Evolutionary conservation across 2,888 invertebrate genomes (phyloP), one percentile per base, ranked within the genome.

Genomic region (Callimorpha dominula): DNA sequence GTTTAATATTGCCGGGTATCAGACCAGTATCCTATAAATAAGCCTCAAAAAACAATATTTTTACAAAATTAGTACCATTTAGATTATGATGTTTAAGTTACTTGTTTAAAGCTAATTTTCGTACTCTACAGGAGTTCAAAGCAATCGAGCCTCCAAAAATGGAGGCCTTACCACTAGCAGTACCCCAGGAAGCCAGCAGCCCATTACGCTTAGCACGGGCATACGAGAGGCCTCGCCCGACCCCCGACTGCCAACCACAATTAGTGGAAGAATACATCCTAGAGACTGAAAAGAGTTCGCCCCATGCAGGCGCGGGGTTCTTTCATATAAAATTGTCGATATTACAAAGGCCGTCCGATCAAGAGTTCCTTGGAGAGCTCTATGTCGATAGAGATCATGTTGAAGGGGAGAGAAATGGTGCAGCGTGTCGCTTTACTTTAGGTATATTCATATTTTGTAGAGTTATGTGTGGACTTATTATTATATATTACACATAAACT

Each of bases 261-360:
- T 94, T 98, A 67, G 97, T 98, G 68, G 98, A 99, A 92, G 98
- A 98, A 89, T 98, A 98, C 91, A 97, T 98, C 71, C 94, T 99
- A 83, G 99, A 99, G 93, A 98, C 98, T 65, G 98, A 98, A 86
- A 96, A 96, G 73, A 95, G 96, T 0, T 94, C 97, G 85, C 96
- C 97, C 12, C 96, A 96, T 84, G 96, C 96, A 75, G 90, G 96
- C 9, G 90, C 96, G 1, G 96, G 97, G 76, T 97, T 98, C 83
- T 98, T 98, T 94, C 97, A 98, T 91, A 98, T 98, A 87, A 98
- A 98, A 90, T 96, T 99, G 82, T 97, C 98, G 73, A 98, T 99
- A 91, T 96, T 97, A 79, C 98, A 98, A 93, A 96, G 98, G 92
- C 98, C 98, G 85, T 97, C 98, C 72, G 98, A 98, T 93, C 98